Evolutionary conservation across 2,797 vertebrate genomes (phyloP).

Genomic region (Cynopterus sphinx): DNA sequence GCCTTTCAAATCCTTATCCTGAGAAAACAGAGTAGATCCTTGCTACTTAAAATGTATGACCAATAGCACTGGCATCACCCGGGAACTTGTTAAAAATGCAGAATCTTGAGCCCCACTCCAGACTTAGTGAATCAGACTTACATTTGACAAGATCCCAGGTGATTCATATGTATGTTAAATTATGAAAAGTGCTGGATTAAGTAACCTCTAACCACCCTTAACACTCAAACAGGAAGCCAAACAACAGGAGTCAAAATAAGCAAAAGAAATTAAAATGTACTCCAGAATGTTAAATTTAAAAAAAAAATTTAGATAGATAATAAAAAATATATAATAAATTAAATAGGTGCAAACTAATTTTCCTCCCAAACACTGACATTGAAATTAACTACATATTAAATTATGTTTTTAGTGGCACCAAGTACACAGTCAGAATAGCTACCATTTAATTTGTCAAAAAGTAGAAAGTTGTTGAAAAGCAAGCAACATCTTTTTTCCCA

Average conservation of each 20-base stretch:
- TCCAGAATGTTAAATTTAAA: not conserved
- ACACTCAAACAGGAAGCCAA: not conserved
- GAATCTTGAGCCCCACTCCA: no score
- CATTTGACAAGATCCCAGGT: constrained; percentile 32
- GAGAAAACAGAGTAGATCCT: not conserved
- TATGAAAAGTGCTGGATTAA: not conserved
- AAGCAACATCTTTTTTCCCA: not conserved
- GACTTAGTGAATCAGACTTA: not conserved
- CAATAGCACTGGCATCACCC: not conserved
- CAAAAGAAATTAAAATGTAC: not conserved
- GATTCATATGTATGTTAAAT: not conserved
- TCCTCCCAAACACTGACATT: not conserved
- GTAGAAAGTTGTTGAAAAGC: constrained; percentile 9
- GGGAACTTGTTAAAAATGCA: not conserved
- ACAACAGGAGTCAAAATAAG: not conserved
- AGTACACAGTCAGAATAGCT: not conserved
- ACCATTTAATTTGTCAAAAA: not conserved
- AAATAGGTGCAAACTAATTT: not conserved
- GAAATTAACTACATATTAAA: not conserved
- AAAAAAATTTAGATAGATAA: not conserved
- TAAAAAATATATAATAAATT: not conserved
- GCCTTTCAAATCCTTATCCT: not conserved
- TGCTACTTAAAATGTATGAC: not conserved
- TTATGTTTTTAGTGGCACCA: not conserved
- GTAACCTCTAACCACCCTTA: not conserved